Conservation (phyloP, 2,113 vertebrate species). For the Sturnira hondurensis region DNA sequence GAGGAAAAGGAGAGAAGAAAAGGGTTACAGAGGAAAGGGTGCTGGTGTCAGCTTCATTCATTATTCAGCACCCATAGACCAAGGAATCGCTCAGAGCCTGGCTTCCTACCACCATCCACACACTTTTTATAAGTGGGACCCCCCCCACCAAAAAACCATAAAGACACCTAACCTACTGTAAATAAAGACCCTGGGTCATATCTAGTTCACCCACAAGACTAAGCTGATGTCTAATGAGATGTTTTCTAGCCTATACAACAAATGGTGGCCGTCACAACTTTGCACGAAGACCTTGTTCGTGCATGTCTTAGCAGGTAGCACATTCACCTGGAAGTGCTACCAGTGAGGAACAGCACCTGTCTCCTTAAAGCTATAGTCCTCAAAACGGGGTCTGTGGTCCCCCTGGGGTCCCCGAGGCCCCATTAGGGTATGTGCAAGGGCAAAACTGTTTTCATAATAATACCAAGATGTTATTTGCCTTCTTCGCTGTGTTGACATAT, state of each 20-base stretch:
- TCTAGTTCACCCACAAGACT: neutral
- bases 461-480: conserved; percentile 3
- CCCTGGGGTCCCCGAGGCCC: neutral
- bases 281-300: neutral
- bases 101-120: neutral
- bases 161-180: neutral
- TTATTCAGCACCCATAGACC: neutral
- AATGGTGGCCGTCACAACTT: neutral
- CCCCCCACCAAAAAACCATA: neutral
- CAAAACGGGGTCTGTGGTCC: neutral
- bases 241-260: neutral
- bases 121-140: neutral
- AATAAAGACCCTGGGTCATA: neutral
- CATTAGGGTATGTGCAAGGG: neutral
- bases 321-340: neutral
- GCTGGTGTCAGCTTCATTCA: neutral
- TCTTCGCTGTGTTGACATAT: neutral
- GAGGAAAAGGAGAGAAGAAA: neutral
- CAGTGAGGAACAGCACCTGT: neutral
- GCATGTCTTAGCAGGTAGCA: neutral
- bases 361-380: neutral
- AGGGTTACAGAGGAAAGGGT: neutral
- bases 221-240: neutral
- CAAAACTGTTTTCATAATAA: neutral
- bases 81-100: neutral